Conservation (phyloP, 2,113 vertebrate genomes). For the Halcyon malimbica region DNA sequence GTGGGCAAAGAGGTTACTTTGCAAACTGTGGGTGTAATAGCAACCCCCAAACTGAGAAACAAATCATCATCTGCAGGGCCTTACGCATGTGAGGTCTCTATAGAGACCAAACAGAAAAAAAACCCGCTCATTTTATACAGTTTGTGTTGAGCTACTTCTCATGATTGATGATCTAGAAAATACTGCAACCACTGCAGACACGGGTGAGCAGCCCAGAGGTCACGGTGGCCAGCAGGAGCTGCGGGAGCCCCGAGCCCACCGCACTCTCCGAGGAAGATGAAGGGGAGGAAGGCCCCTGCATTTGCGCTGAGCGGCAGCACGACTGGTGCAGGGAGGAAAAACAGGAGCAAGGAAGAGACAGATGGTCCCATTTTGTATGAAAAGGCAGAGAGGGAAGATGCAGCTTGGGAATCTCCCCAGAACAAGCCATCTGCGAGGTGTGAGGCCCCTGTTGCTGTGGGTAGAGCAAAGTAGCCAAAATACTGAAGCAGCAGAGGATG, state of each 20-base stretch:
- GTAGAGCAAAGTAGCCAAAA: conserved; percentile 13
- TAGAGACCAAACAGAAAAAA: neutral
- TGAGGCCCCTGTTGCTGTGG: neutral
- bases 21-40: neutral
- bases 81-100: neutral
- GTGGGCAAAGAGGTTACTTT: neutral
- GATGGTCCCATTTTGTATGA: conserved; percentile 60
- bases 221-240: neutral
- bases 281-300: neutral
- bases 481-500: neutral
- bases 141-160: neutral
- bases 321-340: neutral
- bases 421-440: conserved; percentile 63
- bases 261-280: neutral
- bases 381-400: conserved; percentile 65
- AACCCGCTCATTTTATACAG: neutral
- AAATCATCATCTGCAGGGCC: neutral
- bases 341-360: conserved; percentile 2
- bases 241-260: rapidly evolving
- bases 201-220: neutral
- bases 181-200: neutral
- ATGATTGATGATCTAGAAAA: neutral
- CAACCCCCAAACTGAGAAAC: neutral
- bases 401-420: conserved; percentile 64
- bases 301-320: neutral